Percentiles rank a stretch among this genome's conserved stretches.
Evolutionary conservation across 1,140 invertebrate species (phyloP).

Genomic region (Drosophila elegans): DNA sequence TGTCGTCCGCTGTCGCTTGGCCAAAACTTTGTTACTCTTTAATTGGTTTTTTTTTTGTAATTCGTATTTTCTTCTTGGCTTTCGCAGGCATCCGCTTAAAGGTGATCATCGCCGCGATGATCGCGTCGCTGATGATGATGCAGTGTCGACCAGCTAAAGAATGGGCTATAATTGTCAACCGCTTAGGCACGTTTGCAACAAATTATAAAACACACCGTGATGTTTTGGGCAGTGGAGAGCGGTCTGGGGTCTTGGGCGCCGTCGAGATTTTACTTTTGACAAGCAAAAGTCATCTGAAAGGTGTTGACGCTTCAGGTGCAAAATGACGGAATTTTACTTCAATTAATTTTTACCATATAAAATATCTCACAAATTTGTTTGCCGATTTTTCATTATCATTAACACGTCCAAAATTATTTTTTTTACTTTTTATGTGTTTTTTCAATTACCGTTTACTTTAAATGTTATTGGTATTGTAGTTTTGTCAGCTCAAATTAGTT

Average conservation of each 20-base stretch:
- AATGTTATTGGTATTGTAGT: background rate
- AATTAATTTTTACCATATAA: background rate
- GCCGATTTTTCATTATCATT: no score
- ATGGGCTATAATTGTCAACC: constrained; percentile 74
- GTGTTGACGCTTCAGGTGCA: constrained; percentile 13
- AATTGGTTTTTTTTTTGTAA: constrained; percentile 72
- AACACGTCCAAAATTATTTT: no score
- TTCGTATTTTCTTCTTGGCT: constrained; percentile 22
- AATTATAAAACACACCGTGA: constrained; percentile 67
- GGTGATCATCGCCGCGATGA: constrained; percentile 35
- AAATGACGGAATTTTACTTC: background rate
- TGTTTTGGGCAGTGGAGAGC: background rate
- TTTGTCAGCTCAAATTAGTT: background rate
- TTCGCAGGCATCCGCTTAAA: constrained; percentile 59
- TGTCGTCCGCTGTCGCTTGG: constrained; percentile 52
- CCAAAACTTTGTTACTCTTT: constrained; percentile 80
- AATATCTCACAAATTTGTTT: background rate
- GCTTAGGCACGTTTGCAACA: constrained; percentile 70
- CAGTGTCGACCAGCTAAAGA: constrained; percentile 51
- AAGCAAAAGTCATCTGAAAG: constrained; percentile 19
- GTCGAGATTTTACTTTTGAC: constrained; percentile 18
- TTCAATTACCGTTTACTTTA: background rate
- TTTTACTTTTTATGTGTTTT: no score
- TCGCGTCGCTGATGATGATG: constrained; percentile 61
- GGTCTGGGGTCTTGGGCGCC: constrained; percentile 8